Conservation (phyloP, 2,113 vertebrate genomes). For the Nannospalax galili region DNA sequence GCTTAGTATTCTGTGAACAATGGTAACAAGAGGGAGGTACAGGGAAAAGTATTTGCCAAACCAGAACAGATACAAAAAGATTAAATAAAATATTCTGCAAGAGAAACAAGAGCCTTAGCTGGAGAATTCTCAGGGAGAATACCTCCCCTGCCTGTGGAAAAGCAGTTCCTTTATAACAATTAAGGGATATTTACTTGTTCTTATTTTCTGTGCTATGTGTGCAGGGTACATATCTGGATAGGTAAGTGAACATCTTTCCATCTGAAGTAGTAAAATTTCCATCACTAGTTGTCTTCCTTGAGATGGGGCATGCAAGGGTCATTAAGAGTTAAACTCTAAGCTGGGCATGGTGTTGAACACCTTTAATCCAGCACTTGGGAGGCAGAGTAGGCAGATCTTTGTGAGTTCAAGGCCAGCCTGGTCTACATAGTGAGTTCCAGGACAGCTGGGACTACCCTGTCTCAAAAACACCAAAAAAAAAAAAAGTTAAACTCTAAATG, state of each 20-base stretch:
- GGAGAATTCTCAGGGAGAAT: neutral
- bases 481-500: too few species aligned
- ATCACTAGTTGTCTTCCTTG: neutral
- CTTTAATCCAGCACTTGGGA: too few species aligned
- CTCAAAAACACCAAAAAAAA: too few species aligned
- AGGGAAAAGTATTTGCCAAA: neutral
- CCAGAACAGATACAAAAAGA: neutral
- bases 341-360: too few species aligned
- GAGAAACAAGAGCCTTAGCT: neutral
- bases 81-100: neutral
- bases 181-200: neutral
- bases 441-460: too few species aligned
- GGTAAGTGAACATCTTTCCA: too few species aligned
- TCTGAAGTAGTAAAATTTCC: too few species aligned
- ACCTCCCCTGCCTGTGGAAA: neutral
- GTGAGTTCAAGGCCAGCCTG: too few species aligned
- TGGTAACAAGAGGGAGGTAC: neutral
- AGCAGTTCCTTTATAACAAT: neutral
- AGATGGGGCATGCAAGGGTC: neutral
- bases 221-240: neutral
- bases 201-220: neutral
- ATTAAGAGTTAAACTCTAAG: too few species aligned
- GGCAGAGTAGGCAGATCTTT: too few species aligned
- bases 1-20: neutral
- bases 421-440: too few species aligned